phyloP scores from a whole-genome alignment of 2,888 invertebrate species.

The Scaptomyza reducta region DNA sequence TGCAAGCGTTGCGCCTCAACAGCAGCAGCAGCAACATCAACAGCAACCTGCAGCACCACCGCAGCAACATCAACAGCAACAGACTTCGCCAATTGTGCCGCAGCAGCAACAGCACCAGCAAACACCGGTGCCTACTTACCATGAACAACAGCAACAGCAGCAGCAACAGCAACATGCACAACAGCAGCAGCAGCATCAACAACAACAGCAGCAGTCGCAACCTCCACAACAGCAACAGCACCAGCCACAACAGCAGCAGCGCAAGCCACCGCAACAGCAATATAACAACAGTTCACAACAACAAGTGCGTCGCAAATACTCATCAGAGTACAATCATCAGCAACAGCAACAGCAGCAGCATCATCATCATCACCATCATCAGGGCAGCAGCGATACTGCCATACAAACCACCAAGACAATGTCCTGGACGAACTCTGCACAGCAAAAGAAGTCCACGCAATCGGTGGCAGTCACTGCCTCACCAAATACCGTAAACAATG shows the following conservation, averaged over 20 bases:
- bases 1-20: constrained; percentile 57
- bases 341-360: constrained; percentile 54
- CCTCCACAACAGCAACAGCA: constrained; percentile 54
- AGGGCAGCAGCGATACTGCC: constrained; percentile 65
- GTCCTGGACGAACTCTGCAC: constrained; percentile 85
- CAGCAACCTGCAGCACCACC: constrained; percentile 22
- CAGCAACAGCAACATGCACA: constrained; percentile 24
- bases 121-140: background rate
- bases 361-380: constrained; percentile 54
- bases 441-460: constrained; percentile 84
- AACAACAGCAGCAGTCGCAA: constrained; percentile 51
- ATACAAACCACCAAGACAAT: constrained; percentile 81
- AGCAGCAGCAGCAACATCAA: constrained; percentile 84
- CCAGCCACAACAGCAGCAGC: constrained; percentile 44
- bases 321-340: constrained; percentile 68
- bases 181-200: constrained; percentile 49
- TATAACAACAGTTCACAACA: constrained; percentile 61
- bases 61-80: constrained; percentile 45
- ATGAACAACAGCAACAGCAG: constrained; percentile 82
- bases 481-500: constrained; percentile 79
- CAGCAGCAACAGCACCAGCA: constrained; percentile 42
- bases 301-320: constrained; percentile 74
- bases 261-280: constrained; percentile 64
- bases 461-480: constrained; percentile 83
- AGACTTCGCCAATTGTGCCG: constrained; percentile 37